phyloP scores from a whole-genome alignment of 92 coral and sea anemone genomes.

The Bergia sp. region DNA sequence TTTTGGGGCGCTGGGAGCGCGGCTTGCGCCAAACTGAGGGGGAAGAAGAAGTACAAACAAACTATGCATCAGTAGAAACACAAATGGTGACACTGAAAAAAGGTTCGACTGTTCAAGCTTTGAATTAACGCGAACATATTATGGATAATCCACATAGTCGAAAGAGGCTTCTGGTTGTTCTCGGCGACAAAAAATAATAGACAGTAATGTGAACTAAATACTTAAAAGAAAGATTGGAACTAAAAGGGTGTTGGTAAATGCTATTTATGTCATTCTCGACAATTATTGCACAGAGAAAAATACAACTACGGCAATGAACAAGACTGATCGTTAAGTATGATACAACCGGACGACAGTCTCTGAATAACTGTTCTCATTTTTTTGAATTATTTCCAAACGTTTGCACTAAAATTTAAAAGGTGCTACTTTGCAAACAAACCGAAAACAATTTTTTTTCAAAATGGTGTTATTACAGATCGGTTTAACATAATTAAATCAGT shows the following conservation, averaged over 20 bases:
- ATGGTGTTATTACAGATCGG: background rate
- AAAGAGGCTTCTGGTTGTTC: background rate
- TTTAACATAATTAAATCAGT: no score
- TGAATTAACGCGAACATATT: background rate
- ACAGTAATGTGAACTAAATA: background rate
- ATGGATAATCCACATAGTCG: background rate
- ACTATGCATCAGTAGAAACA: background rate
- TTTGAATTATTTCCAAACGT: background rate
- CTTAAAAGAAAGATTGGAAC: background rate
- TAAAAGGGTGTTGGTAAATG: background rate
- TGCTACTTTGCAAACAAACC: background rate
- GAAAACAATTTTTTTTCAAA: no score
- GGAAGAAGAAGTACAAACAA: background rate
- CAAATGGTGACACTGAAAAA: background rate
- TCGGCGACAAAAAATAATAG: background rate
- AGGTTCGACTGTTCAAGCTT: background rate
- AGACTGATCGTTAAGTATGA: background rate
- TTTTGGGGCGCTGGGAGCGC: conserved; percentile 61
- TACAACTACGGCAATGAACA: background rate
- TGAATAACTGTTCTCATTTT: background rate
- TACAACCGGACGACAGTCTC: background rate
- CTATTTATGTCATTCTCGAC: background rate
- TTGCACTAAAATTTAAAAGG: no score
- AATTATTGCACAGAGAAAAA: background rate
- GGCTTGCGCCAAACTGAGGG: conserved; percentile 4